These are phyloP conservation scores for Centroberyx gerrardi DNA, from an alignment of 2,797 vertebrate species.

Conservation along the genomic window DNA sequence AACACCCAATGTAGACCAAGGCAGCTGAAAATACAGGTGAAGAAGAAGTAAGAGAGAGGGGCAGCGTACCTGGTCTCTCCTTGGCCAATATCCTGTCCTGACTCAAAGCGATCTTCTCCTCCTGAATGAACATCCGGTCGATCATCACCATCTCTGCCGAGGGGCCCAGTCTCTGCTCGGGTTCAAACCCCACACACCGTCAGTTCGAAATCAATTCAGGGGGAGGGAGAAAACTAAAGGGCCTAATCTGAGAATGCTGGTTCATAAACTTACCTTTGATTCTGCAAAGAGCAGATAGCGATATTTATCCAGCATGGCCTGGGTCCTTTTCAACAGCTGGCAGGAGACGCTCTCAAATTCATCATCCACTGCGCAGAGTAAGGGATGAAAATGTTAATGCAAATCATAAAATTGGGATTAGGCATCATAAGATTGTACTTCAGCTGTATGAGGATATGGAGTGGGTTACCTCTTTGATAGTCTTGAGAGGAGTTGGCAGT, in stretches of 20 bases:
- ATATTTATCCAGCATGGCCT: slow-evolving; percentile 98
- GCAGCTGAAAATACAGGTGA: not conserved
- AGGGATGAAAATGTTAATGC: slow-evolving; percentile 1
- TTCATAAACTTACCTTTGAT: slow-evolving; percentile 89
- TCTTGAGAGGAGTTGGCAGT: slow-evolving; percentile 89
- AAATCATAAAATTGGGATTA: not conserved
- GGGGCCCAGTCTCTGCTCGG: slow-evolving; percentile 91
- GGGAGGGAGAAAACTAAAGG: not conserved
- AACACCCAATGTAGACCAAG: not conserved
- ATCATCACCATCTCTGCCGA: slow-evolving; percentile 99
- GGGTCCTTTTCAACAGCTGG: slow-evolving; percentile 93
- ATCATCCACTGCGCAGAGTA: slow-evolving; percentile 88
- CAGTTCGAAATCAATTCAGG: slow-evolving; percentile 62
- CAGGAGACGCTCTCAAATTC: slow-evolving; percentile 94
- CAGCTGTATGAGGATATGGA: not conserved
- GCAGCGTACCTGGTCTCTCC: slow-evolving; percentile 91
- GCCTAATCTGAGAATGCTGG: not conserved
- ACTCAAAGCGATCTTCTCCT: slow-evolving; percentile 92
- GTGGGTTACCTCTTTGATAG: slow-evolving; percentile 87
- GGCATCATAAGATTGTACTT: not conserved
- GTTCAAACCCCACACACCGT: slow-evolving; percentile 57
- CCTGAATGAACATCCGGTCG: slow-evolving; percentile 97
- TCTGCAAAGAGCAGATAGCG: slow-evolving; percentile 93
- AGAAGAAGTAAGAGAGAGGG: not conserved
- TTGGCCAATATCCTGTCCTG: slow-evolving; percentile 92